Conservation (phyloP, 64 coral and sea anemone genomes). For the Montipora capricornis region DNA sequence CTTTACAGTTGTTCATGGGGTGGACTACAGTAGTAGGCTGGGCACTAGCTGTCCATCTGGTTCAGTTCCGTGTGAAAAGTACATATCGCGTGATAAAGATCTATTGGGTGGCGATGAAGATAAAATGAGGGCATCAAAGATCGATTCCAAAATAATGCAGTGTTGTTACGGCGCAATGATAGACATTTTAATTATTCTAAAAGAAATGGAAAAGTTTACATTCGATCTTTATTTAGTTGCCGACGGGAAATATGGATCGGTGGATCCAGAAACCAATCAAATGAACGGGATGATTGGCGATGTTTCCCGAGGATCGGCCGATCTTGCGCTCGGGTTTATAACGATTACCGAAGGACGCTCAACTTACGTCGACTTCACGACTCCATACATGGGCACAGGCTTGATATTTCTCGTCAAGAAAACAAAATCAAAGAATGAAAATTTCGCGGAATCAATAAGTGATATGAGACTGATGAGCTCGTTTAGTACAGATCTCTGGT, state of each 20-base stretch:
- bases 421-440: conserved; percentile 44
- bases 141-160: conserved; percentile 5
- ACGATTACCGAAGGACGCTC: conserved; percentile 79
- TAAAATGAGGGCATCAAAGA: background rate
- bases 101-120: background rate
- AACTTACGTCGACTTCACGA: conserved; percentile 72
- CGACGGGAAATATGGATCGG: conserved; percentile 84
- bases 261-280: conserved; percentile 62
- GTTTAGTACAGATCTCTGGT: conserved; percentile 76
- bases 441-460: conserved; percentile 74
- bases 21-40: conserved; percentile 74
- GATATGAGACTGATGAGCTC: conserved; percentile 93
- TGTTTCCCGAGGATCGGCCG: conserved; percentile 67
- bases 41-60: conserved; percentile 62
- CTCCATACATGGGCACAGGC: conserved; percentile 71
- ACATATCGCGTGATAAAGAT: background rate
- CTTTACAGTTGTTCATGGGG: conserved; percentile 76
- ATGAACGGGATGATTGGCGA: conserved; percentile 93
- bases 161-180: conserved; percentile 92
- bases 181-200: conserved; percentile 78
- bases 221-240: conserved; percentile 86
- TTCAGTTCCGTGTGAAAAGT: conserved; percentile 19
- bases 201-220: conserved; percentile 71
- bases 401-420: conserved; percentile 74
- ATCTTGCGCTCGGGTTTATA: conserved; percentile 80